Conservation (phyloP, 23 tunicate species). For the Corella eumyota region DNA sequence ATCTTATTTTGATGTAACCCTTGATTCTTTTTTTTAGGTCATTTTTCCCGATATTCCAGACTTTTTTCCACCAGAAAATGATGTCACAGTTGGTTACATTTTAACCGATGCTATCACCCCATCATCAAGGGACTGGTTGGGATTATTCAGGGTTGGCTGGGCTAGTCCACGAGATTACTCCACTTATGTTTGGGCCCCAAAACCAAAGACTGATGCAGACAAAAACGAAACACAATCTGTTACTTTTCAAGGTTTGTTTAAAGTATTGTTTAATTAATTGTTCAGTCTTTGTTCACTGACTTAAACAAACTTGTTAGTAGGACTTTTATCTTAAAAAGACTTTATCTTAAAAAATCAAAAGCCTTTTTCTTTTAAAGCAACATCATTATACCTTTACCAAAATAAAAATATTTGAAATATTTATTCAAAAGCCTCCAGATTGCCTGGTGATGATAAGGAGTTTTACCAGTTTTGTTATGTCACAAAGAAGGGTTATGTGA, state of each 20-base stretch:
- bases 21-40: conserved; percentile 16
- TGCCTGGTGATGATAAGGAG: conserved; percentile 65
- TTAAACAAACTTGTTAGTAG: neutral
- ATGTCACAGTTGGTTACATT: conserved; percentile 39
- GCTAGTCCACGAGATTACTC: conserved; percentile 75
- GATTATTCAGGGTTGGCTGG: conserved; percentile 85
- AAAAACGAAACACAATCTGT: conserved; percentile 24
- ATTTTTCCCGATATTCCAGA: conserved; percentile 77
- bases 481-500: conserved; percentile 61
- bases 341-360: neutral
- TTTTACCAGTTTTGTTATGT: conserved; percentile 91
- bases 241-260: conserved; percentile 36
- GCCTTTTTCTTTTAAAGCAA: no score
- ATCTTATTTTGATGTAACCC: no score
- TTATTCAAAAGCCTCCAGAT: conserved; percentile 37
- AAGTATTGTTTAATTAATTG: neutral
- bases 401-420: no score
- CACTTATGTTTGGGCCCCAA: conserved; percentile 82
- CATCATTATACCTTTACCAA: no score
- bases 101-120: conserved; percentile 42
- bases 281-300: no score
- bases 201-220: conserved; percentile 5
- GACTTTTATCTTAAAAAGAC: neutral
- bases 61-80: conserved; percentile 68
- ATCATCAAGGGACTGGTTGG: conserved; percentile 82